phyloP scores from a whole-genome alignment of 2,888 invertebrate genomes.

The Chorisops tibialis region DNA sequence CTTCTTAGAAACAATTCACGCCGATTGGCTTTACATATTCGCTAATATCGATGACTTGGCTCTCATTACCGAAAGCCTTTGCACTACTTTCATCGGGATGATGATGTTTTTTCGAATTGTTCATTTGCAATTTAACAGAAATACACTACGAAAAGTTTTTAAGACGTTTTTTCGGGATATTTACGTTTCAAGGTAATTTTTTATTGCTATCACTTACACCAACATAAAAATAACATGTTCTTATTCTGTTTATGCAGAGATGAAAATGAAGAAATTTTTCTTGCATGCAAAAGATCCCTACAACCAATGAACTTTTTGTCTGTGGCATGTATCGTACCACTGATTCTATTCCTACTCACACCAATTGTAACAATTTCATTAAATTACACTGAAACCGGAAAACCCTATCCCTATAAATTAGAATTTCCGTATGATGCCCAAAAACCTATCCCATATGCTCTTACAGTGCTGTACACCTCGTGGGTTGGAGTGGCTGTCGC shows the following conservation, averaged over 20 bases:
- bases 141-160: background rate
- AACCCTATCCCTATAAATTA: conserved; percentile 26
- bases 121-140: conserved; percentile 14
- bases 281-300: conserved; percentile 4
- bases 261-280: conserved; percentile 9
- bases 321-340: conserved; percentile 7
- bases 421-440: conserved; percentile 25
- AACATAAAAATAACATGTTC: background rate
- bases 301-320: conserved; percentile 10
- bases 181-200: conserved; percentile 13
- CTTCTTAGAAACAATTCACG: conserved; percentile 18
- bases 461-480: conserved; percentile 13
- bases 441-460: conserved; percentile 21
- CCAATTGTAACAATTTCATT: conserved; percentile 17
- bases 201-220: background rate
- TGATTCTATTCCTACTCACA: conserved; percentile 1
- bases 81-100: conserved; percentile 26
- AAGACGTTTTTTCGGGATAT: conserved; percentile 21
- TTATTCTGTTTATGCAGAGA: conserved; percentile 9
- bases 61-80: conserved; percentile 20
- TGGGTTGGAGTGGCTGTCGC: conserved; percentile 24
- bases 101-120: conserved; percentile 18
- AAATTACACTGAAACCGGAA: conserved; percentile 16
- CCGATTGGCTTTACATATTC: conserved; percentile 20
- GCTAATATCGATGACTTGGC: conserved; percentile 16